A percentile compares a stretch with the other conserved stretches of the same genome.
Evolutionary conservation across 2,797 vertebrate genomes (phyloP).

Genomic region (Rhadinocentrus ornatus): DNA sequence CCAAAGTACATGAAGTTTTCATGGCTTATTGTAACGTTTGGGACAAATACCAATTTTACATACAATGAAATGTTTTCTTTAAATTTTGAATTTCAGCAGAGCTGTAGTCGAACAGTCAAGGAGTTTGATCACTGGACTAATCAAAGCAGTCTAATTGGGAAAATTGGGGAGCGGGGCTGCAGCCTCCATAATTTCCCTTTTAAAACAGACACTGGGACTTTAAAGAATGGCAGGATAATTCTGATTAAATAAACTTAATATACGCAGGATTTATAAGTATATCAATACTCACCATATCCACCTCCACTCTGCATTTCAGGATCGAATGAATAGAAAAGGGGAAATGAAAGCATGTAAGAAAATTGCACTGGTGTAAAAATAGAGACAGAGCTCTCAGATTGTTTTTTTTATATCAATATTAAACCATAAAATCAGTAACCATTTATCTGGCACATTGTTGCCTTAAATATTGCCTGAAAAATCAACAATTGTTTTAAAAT

Average conservation of each 20-base stretch:
- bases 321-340: constrained; percentile 27
- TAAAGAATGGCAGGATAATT: not conserved
- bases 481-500: not conserved
- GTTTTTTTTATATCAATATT: not conserved
- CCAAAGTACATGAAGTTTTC: no score
- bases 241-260: not conserved
- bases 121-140: no score
- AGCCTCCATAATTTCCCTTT: not conserved
- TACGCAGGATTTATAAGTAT: constrained; percentile 31
- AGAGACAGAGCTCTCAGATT: not conserved
- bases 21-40: not conserved
- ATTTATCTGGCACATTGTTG: not conserved
- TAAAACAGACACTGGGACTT: not conserved
- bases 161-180: not conserved
- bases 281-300: constrained; percentile 92
- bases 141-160: no score
- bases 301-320: constrained; percentile 87
- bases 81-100: constrained; percentile 1
- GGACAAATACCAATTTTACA: not conserved
- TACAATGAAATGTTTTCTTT: not conserved
- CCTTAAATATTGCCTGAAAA: not conserved
- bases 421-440: not conserved
- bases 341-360: not conserved
- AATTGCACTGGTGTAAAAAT: constrained; percentile 6
- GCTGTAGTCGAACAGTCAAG: not conserved